A percentile compares a stretch with the other conserved stretches of the same genome.
phyloP scores from a whole-genome alignment of 2,888 invertebrate genomes.

The Agriopis marginaria region DNA sequence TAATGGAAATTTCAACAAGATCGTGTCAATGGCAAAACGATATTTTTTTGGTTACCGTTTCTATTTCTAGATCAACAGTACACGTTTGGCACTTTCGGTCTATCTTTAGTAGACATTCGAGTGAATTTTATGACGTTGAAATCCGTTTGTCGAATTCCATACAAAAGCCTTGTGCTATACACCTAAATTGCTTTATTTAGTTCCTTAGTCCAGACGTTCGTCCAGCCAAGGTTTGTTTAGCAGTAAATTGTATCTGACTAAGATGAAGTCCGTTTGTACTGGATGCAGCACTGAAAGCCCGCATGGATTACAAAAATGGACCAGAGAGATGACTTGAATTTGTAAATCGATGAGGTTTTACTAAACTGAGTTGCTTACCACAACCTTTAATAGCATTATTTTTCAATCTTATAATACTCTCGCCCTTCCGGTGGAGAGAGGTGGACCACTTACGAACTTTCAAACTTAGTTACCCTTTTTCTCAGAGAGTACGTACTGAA shows the following conservation, averaged over 20 bases:
- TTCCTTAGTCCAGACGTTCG: constrained; percentile 17
- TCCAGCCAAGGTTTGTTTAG: constrained; percentile 17
- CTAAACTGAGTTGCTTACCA: too few species aligned
- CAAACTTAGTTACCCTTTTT: neutral
- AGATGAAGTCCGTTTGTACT: constrained; percentile 14
- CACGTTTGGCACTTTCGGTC: neutral
- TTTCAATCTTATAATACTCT: too few species aligned
- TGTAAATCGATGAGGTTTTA: neutral
- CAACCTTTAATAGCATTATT: too few species aligned
- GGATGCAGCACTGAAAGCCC: constrained; percentile 14
- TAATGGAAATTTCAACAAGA: too few species aligned
- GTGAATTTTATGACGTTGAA: constrained; percentile 4
- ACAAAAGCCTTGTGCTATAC: constrained; percentile 11
- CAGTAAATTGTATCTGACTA: constrained; percentile 29
- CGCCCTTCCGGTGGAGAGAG: too few species aligned
- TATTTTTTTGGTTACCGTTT: neutral
- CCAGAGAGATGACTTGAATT: constrained; percentile 17
- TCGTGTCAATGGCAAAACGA: too few species aligned
- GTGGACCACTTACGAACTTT: too few species aligned
- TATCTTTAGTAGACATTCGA: neutral
- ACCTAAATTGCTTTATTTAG: constrained; percentile 11
- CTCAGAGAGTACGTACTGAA: neutral
- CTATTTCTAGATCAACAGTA: neutral
- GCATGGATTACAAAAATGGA: constrained; percentile 9
- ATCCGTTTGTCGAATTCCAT: constrained; percentile 10